Evolutionary conservation across 2,888 invertebrate genomes (phyloP), one percentile per base, ranked within the genome.

Genomic region (Erebia aethiops): DNA sequence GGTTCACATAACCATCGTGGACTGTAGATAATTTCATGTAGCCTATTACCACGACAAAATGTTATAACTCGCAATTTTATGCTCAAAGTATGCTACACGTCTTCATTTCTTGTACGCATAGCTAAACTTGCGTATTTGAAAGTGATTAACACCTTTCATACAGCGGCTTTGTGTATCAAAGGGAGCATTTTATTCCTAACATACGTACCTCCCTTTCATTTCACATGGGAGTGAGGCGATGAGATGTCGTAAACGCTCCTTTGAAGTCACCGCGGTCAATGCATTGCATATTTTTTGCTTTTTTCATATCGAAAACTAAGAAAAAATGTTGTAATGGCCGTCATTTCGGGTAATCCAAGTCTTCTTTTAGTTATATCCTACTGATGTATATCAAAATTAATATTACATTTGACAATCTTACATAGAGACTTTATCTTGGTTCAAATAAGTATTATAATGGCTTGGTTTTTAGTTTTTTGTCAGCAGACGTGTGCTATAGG

Each of bases 251-350:
- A 83, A 84, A 80, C 83, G 84, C 82, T 83, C 84, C 87, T 82
- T 92, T 92, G 89, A 92, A 85, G 86, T 87, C 81, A 85, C 91
- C 92, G 87, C 88, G 86, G 90, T 88, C 89, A 85, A 88, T 83
- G 87, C 84, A 82, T 86, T 87, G 87, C 85, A 83, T 87, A 87
- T 87, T 85, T 82, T 81, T 83, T 85, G 82, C 84, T 80, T 89
- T 88, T 89, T 86, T 84, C 83, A 83, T 87, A 91, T 91, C 86
- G 89, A 87, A 90, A 90, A 87, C 90, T 89, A 89, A 90, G 85
- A 89, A 87, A 86, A 86, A 87, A 79, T 84, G 83, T 81, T 84
- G 86, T 85, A 87, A 76, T 87, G 85, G 87, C 83, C 84, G 88
- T 86, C 89, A 88, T 91, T 91, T 90, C 81, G 82, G 85, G 87